A percentile compares a stretch with the other conserved stretches of the same genome.
These are phyloP conservation scores for Umimayanthus kanabou DNA, from an alignment of 92 coral and sea anemone species.

Conservation along the genomic window DNA sequence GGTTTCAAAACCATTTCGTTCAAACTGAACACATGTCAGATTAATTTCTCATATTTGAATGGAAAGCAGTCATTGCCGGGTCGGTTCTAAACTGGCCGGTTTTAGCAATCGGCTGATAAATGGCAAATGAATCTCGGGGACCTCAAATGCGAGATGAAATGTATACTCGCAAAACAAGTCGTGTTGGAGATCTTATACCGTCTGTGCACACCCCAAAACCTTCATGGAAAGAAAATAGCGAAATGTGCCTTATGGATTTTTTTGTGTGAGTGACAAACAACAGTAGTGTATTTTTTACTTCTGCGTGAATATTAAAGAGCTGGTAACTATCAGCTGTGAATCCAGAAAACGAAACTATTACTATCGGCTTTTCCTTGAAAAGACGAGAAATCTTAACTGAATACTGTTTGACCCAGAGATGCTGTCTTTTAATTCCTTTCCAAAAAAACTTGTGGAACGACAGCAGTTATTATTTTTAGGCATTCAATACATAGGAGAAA, in stretches of 20 bases:
- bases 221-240: not conserved
- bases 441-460: not conserved
- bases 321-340: slow-evolving; percentile 2
- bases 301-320: not conserved
- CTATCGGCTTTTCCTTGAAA: not conserved
- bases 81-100: not conserved
- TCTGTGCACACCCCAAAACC: not conserved
- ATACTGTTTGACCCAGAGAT: too few relatives aligned
- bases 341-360: not conserved
- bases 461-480: not conserved
- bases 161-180: not conserved
- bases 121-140: not conserved
- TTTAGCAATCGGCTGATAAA: not conserved
- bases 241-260: not conserved
- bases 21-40: not conserved
- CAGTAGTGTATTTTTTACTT: not conserved
- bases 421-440: not conserved
- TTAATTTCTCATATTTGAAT: not conserved
- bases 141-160: not conserved
- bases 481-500: not conserved
- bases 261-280: slow-evolving; percentile 4
- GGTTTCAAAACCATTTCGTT: not conserved
- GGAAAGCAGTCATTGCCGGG: not conserved
- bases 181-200: not conserved
- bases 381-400: not conserved